phyloP scores from a whole-genome alignment of 2,888 invertebrate species.

The Petrophora chlorosata region DNA sequence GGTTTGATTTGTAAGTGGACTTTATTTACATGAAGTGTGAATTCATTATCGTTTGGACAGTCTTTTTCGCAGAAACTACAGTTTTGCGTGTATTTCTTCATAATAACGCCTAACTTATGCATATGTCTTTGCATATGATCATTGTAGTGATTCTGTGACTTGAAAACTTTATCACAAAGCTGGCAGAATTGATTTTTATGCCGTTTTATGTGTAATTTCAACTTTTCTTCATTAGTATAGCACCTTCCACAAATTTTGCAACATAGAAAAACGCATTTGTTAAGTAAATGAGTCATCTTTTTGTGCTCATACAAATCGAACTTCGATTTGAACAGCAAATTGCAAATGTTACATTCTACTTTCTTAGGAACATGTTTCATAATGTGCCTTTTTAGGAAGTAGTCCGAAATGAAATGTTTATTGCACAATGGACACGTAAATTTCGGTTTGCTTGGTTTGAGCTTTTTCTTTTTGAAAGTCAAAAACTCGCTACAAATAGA shows the following conservation, averaged over 20 bases:
- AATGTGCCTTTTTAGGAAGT: slow-evolving; percentile 65
- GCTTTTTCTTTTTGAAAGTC: slow-evolving; percentile 60
- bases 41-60: slow-evolving; percentile 61
- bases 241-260: slow-evolving; percentile 61
- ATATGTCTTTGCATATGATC: slow-evolving; percentile 64
- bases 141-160: slow-evolving; percentile 51
- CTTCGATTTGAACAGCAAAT: slow-evolving; percentile 54
- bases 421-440: slow-evolving; percentile 65
- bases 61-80: slow-evolving; percentile 76
- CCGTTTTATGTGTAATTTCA: slow-evolving; percentile 49
- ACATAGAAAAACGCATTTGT: slow-evolving; percentile 41
- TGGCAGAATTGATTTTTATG: slow-evolving; percentile 57
- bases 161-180: slow-evolving; percentile 62
- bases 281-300: slow-evolving; percentile 59
- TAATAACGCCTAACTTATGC: slow-evolving; percentile 46
- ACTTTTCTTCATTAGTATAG: slow-evolving; percentile 46
- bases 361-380: slow-evolving; percentile 56
- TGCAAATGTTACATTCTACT: slow-evolving; percentile 55
- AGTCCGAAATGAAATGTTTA: slow-evolving; percentile 70
- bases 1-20: slow-evolving; percentile 75
- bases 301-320: slow-evolving; percentile 67
- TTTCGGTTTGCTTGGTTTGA: slow-evolving; percentile 43
- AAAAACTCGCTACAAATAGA: slow-evolving; percentile 64
- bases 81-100: slow-evolving; percentile 44
- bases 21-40: slow-evolving; percentile 72